A percentile compares a stretch with the other conserved stretches of the same genome.
Conservation (phyloP, 2,888 invertebrate species). For the Metopia argyrocephala region DNA sequence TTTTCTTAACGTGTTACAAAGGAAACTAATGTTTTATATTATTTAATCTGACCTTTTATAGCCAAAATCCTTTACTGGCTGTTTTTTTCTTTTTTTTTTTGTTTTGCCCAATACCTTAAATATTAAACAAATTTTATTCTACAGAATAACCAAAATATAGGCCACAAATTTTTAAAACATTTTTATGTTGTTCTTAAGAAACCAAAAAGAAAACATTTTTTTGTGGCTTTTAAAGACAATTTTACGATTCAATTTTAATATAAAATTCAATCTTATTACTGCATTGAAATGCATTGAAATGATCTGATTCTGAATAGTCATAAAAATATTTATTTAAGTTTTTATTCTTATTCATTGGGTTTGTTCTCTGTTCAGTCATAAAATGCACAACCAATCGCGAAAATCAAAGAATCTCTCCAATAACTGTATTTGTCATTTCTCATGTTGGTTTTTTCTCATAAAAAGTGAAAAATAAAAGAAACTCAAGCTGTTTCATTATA, state of each 20-base stretch:
- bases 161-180: conserved; percentile 40
- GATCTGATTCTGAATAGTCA: conserved; percentile 11
- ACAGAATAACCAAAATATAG: conserved; percentile 13
- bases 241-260: no score
- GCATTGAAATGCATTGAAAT: conserved; percentile 37
- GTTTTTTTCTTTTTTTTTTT: neutral
- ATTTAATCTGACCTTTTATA: conserved; percentile 43
- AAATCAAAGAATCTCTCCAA: neutral
- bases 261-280: conserved; percentile 42
- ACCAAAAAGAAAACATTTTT: no score
- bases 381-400: neutral
- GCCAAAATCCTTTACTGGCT: neutral
- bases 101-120: neutral
- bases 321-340: conserved; percentile 26
- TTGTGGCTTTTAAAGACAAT: no score
- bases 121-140: neutral
- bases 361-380: neutral
- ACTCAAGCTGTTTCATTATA: neutral
- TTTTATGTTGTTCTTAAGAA: conserved; percentile 37
- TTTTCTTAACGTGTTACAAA: conserved; percentile 27
- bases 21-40: conserved; percentile 39
- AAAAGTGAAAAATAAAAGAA: no score
- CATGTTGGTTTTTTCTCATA: no score
- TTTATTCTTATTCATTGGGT: neutral
- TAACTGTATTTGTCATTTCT: neutral